Evolutionary conservation across 2,888 invertebrate genomes (phyloP), one percentile per base, ranked within the genome.

Genomic region (Nipponacmea schrenckii): DNA sequence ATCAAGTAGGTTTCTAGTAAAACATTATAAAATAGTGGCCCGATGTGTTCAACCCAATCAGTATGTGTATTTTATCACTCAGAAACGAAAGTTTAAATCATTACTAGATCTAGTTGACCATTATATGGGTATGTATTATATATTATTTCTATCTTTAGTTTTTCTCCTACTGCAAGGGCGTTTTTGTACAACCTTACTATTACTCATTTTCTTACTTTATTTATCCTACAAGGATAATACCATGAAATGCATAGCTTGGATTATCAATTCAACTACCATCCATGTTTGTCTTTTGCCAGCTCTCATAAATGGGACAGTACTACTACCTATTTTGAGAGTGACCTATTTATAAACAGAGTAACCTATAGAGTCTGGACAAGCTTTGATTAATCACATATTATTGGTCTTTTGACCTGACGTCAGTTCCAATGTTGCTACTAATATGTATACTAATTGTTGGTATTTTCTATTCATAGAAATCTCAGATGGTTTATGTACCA

Each of bases 401-500:
- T 31, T 31, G 31, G 5, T 31, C 31, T 31, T 31, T 31, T 31
- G n/a, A n/a, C n/a, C 31, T 31, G 31, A 31, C 7, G 39, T 39
- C 8, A 10, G 7, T 39, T 39, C 39, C 10, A 8, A 8, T 8
- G 7, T 1, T 10, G 8, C 8, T n/a, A 48, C 15, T 7, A 48
- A 48, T 24, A 24, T 56, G 10, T 20, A 24, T 3, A 56, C 10
- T 12, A 56, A 56, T 56, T 56, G 24, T 56, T 56, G 31, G n/a
- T 64, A 24, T 44, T 17, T 64, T 14, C 70, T 7, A 39, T 39
- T 39, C 73, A 12, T 76, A 82, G 83, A 82, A 20, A 67, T 73
- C 44, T 95, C 97, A 39, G 93, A 97, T 90, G 98, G 98, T 67
- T 92, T 99, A 72, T 99, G 99, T 89, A 97, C 97, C 90, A 95